Percentiles rank a stretch among this genome's conserved stretches.
phyloP scores from a whole-genome alignment of 2,113 vertebrate genomes.

The Pituophis catenifer region DNA sequence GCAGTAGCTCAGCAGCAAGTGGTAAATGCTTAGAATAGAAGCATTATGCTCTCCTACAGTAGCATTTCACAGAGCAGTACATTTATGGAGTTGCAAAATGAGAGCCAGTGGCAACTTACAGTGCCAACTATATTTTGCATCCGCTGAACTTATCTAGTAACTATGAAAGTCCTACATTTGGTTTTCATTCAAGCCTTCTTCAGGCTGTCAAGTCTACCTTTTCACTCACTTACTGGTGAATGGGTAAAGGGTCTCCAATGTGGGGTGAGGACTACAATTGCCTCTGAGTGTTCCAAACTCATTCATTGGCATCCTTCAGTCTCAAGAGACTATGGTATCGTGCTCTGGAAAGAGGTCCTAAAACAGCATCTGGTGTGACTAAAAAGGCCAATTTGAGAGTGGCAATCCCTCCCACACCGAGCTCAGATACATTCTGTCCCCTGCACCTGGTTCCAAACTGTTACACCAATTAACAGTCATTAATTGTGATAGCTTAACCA shows the following conservation, averaged over 20 bases:
- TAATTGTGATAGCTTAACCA: neutral
- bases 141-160: neutral
- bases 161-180: neutral
- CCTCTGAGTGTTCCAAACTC: neutral
- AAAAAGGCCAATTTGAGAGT: no score
- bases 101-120: neutral
- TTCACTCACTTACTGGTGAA: neutral
- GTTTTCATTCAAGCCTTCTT: neutral
- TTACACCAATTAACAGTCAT: neutral
- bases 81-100: neutral
- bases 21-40: neutral
- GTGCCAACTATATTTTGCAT: neutral
- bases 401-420: no score
- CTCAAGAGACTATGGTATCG: no score
- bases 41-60: neutral
- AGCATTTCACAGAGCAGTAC: neutral
- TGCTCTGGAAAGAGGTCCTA: no score
- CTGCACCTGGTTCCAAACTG: neutral
- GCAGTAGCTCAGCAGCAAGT: neutral
- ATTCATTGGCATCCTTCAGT: no score
- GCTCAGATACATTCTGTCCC: no score
- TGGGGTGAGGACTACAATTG: neutral
- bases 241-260: neutral
- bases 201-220: neutral
- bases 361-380: no score